Evolutionary conservation across 2,888 invertebrate species (phyloP), one percentile per base, ranked within the genome.

Genomic region (Drosophila yooni): DNA sequence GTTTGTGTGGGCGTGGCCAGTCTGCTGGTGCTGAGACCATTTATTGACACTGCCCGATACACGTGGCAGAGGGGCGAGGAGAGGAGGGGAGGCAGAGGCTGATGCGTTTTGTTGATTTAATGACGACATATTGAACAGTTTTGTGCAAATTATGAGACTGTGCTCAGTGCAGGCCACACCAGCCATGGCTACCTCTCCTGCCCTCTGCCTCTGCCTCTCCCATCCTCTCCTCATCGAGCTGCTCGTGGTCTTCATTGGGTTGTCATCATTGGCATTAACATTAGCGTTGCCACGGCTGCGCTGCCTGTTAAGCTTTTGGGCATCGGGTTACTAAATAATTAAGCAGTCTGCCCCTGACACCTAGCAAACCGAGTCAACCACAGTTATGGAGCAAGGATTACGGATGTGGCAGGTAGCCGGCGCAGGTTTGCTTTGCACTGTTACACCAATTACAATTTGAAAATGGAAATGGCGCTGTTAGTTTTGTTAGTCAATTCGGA

Each of bases 261-360:
- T 51, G 46, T 58, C 27, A 43, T 70, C 76, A 69, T 60, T 46
- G 38, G 13, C 67, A 70, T 77, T 62, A 63, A 50, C 80, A 66
- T 74, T 56, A 59, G 57, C 83, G 82, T 62, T 69, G 73, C 64
- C 68, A 72, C 58, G 70, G 64, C 52, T 67, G 59, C 66, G 58
- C 48, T 54, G 81, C 84, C 79, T 74, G 87, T 86, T 79, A 74
- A 74, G 89, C 75, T 69, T 72, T 76, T 74, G 70, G 70, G 87
- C 80, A 80, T 85, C 76, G 51, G 56, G 82, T 83, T 89, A 79
- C 87, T 77, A 62, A 89, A 85, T 89, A 87, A 89, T 85, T 87
- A 76, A 87, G 71, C 84, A 74, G 87, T 83, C 79, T 79, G 33
- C 51, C 66, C 67, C 74, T 60, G 69, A 68, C 85, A 76, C 71